These are phyloP conservation scores for Pantherophis alleghaniensis DNA, from an alignment of 2,797 vertebrate species.

Conservation along the genomic window DNA sequence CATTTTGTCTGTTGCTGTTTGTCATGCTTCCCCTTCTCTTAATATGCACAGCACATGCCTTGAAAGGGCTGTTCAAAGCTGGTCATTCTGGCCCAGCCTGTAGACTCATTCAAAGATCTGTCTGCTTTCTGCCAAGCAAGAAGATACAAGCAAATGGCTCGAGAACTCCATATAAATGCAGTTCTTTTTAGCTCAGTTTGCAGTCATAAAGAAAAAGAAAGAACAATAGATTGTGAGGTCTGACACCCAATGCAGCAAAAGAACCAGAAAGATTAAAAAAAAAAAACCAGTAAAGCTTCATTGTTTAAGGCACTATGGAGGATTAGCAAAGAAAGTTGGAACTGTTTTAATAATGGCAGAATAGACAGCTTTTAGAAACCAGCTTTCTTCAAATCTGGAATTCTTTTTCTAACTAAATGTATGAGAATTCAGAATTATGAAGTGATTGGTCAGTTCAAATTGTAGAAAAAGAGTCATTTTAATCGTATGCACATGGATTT, in stretches of 20 bases:
- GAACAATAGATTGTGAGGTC: accelerated
- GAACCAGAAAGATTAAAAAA: background rate
- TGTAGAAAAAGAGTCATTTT: background rate
- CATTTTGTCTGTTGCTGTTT: background rate
- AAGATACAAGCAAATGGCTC: background rate
- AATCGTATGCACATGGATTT: background rate
- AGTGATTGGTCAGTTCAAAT: background rate
- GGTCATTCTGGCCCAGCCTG: background rate
- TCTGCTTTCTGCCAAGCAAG: background rate
- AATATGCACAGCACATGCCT: background rate
- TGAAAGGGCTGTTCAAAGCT: background rate
- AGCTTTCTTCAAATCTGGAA: background rate
- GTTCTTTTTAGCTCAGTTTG: background rate
- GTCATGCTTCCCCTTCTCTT: background rate
- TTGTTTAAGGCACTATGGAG: background rate
- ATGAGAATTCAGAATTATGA: background rate
- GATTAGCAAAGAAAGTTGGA: accelerated
- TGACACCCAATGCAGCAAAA: constrained; percentile 4
- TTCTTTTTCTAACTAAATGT: background rate
- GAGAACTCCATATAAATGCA: background rate
- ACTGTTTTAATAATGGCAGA: background rate
- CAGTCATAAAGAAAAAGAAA: background rate
- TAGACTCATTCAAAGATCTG: background rate
- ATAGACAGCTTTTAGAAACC: constrained; percentile 37
- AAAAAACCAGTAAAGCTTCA: background rate